Evolutionary conservation across 1,140 invertebrate genomes (phyloP).

Genomic region (Ips nitidus): DNA sequence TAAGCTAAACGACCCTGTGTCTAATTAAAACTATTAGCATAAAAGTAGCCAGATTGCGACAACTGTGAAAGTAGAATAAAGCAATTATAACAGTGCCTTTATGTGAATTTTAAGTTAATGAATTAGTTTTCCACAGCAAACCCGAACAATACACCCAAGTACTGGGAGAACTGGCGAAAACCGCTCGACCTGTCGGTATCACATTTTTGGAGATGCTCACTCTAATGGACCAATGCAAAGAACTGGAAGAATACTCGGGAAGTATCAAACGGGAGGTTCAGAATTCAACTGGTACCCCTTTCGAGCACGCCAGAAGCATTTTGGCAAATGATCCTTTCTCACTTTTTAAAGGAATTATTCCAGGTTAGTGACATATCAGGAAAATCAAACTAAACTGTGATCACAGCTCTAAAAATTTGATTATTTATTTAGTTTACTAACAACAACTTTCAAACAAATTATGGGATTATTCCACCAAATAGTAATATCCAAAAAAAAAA

Average conservation of each 20-base stretch:
- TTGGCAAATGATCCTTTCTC: conserved; percentile 65
- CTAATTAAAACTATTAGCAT: conserved; percentile 16
- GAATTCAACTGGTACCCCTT: conserved; percentile 38
- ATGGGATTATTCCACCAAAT: no score
- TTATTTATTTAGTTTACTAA: no score
- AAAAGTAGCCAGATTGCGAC: conserved; percentile 7
- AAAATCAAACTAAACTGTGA: neutral
- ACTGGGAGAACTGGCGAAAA: conserved; percentile 59
- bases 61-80: conserved; percentile 18
- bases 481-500: no score
- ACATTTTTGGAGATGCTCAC: conserved; percentile 70
- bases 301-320: conserved; percentile 52
- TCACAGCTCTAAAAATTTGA: no score
- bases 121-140: conserved; percentile 57
- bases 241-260: conserved; percentile 51
- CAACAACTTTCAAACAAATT: no score
- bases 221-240: conserved; percentile 74
- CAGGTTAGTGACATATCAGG: conserved; percentile 58
- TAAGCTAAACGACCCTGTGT: conserved; percentile 14
- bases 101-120: no score
- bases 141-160: conserved; percentile 64
- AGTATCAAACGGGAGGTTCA: conserved; percentile 17
- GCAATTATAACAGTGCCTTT: neutral
- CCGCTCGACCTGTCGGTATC: conserved; percentile 63
- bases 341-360: conserved; percentile 72